These are phyloP conservation scores for Creontiades dilutus DNA, from an alignment of 2,888 invertebrate species.

Conservation along the genomic window DNA sequence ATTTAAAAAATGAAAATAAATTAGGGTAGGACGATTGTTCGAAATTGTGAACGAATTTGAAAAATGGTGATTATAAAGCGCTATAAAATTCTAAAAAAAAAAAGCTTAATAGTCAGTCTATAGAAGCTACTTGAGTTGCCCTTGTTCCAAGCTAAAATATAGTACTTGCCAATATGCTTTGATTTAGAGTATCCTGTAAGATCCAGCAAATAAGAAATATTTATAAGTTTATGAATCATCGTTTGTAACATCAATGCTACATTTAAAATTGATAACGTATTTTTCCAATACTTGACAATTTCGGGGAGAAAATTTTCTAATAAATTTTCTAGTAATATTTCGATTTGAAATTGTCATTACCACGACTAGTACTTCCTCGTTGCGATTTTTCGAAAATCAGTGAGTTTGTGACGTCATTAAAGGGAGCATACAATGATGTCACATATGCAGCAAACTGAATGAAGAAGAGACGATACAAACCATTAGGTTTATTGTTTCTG, in stretches of 20 bases:
- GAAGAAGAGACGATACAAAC: no score
- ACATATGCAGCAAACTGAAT: no score
- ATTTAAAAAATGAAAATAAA: neutral
- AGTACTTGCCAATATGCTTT: conserved; percentile 68
- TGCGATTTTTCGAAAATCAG: no score
- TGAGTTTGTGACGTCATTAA: no score
- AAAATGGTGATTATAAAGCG: conserved; percentile 61
- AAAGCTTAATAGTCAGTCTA: conserved; percentile 53
- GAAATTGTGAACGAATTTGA: conserved; percentile 21
- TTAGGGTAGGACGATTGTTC: neutral
- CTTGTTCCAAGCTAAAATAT: conserved; percentile 48
- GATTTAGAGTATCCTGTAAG: conserved; percentile 69
- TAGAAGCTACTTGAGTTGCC: conserved; percentile 58
- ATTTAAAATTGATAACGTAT: no score
- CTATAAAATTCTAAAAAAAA: conserved; percentile 57
- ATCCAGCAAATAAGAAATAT: conserved; percentile 66
- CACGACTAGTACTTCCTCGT: no score
- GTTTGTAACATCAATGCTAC: neutral
- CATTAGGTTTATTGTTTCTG: no score
- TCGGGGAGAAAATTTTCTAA: no score
- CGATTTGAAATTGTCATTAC: no score
- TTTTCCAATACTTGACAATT: no score
- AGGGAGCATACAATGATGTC: no score
- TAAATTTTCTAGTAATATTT: no score
- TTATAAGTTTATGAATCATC: conserved; percentile 43